A percentile compares a stretch with the other conserved stretches of the same genome.
These are phyloP conservation scores for Tricholauxania praeusta DNA, from an alignment of 2,888 invertebrate genomes.

Conservation along the genomic window DNA sequence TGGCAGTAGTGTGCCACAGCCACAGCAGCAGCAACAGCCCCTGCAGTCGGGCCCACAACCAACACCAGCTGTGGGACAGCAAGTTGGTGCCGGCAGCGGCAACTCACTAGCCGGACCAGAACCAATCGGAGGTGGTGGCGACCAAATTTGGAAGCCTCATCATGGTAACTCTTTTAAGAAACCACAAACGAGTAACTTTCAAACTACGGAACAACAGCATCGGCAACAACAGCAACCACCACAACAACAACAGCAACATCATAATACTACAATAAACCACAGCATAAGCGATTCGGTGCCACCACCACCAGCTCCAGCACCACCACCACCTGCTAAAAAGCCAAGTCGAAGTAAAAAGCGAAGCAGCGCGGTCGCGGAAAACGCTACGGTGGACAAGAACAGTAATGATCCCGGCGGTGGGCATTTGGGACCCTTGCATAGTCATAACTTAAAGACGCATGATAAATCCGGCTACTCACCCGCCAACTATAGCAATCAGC, in stretches of 20 bases:
- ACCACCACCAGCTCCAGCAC: no score
- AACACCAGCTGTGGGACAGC: neutral
- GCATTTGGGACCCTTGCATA: slow-evolving; percentile 42
- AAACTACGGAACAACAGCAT: slow-evolving; percentile 56
- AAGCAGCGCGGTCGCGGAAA: slow-evolving; percentile 50
- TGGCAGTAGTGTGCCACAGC: slow-evolving; percentile 59
- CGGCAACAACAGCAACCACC: slow-evolving; percentile 50
- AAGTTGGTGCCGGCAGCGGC: slow-evolving; percentile 44
- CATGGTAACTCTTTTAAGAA: slow-evolving; percentile 64
- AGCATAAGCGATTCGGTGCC: slow-evolving; percentile 21
- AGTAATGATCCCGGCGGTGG: slow-evolving; percentile 66
- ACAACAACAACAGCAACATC: slow-evolving; percentile 56
- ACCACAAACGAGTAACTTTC: slow-evolving; percentile 58
- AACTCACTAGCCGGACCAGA: slow-evolving; percentile 54
- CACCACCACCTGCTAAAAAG: slow-evolving; percentile 48
- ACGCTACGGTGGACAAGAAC: slow-evolving; percentile 61
- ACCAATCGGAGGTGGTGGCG: slow-evolving; percentile 72
- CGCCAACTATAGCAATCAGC: slow-evolving; percentile 51
- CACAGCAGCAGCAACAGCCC: slow-evolving; percentile 62
- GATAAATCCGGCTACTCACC: slow-evolving; percentile 51
- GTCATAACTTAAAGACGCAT: slow-evolving; percentile 43
- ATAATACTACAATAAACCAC: slow-evolving; percentile 54
- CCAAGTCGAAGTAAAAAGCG: slow-evolving; percentile 60
- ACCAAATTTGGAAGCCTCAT: slow-evolving; percentile 68
- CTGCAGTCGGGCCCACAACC: slow-evolving; percentile 51